Percentiles rank a stretch among this genome's conserved stretches.
Conservation (phyloP, 2,888 invertebrate genomes). For the Eurytoma californica region DNA sequence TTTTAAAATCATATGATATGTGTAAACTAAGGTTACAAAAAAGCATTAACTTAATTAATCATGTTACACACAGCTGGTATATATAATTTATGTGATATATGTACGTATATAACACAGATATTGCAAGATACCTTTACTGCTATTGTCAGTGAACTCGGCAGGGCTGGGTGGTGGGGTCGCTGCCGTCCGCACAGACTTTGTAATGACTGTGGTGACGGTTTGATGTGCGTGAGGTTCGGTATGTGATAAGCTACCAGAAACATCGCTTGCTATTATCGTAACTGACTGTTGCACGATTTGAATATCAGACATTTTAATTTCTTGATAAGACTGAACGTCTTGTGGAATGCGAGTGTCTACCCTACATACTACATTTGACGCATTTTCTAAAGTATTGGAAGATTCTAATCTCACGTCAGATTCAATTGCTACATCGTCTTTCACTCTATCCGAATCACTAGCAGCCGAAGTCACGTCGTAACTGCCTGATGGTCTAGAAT, state of each 20-base stretch:
- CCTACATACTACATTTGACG: conserved; percentile 23
- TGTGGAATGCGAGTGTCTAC: conserved; percentile 51
- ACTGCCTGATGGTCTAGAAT: conserved; percentile 62
- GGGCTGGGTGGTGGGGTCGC: conserved; percentile 74
- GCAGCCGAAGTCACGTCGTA: conserved; percentile 63
- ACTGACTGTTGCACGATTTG: conserved; percentile 58
- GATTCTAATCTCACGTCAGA: conserved; percentile 61
- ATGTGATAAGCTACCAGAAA: conserved; percentile 69
- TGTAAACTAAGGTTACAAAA: conserved; percentile 71
- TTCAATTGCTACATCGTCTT: conserved; percentile 58
- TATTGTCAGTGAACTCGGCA: conserved; percentile 75
- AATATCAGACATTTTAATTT: conserved; percentile 38
- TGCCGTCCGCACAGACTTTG: conserved; percentile 75
- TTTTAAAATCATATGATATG: conserved; percentile 45
- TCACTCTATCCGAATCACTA: conserved; percentile 55
- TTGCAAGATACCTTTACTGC: conserved; percentile 75
- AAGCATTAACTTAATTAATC: conserved; percentile 73
- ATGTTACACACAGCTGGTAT: conserved; percentile 76
- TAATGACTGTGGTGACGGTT: conserved; percentile 74
- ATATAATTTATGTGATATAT: conserved; percentile 63
- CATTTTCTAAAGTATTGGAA: conserved; percentile 57
- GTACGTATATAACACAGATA: conserved; percentile 73
- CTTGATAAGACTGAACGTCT: conserved; percentile 28
- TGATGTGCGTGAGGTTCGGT: conserved; percentile 73
- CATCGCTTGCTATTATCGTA: conserved; percentile 63